Conservation (phyloP, 2,888 invertebrate species). For the Eubasilissa splendida region DNA sequence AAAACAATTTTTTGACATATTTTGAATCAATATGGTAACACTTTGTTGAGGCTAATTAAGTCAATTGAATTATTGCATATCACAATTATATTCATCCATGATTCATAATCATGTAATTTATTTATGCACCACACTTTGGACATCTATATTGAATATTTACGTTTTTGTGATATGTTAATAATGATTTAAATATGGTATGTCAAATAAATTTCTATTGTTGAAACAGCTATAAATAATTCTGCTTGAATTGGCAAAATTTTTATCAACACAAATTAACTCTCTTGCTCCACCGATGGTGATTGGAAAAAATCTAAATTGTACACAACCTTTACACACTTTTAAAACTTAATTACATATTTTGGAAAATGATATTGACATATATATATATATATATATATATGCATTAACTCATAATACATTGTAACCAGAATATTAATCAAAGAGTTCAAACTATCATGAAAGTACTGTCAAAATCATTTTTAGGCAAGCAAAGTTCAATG, state of each 20-base stretch:
- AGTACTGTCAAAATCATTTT: conserved; percentile 25
- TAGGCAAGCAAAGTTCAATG: neutral
- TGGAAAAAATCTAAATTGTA: conserved; percentile 19
- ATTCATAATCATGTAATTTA: no score
- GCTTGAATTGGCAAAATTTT: conserved; percentile 7
- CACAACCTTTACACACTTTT: conserved; percentile 16
- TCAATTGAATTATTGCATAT: no score
- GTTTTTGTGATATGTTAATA: no score
- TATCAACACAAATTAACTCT: conserved; percentile 9
- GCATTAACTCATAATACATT: neutral
- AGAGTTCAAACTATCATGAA: neutral
- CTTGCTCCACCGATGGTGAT: conserved; percentile 25
- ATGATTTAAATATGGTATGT: no score
- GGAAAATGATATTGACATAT: conserved; percentile 20
- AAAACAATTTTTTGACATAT: no score
- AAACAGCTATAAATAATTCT: conserved; percentile 16
- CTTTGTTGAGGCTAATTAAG: no score
- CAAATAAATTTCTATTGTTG: neutral
- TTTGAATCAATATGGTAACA: no score
- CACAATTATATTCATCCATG: no score
- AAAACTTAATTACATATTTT: conserved; percentile 27
- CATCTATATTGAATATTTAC: no score
- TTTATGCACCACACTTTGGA: no score
- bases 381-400: neutral
- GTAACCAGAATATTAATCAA: neutral